Conservation (phyloP, 2,113 vertebrate species). For the Vulpes ferrilata region DNA sequence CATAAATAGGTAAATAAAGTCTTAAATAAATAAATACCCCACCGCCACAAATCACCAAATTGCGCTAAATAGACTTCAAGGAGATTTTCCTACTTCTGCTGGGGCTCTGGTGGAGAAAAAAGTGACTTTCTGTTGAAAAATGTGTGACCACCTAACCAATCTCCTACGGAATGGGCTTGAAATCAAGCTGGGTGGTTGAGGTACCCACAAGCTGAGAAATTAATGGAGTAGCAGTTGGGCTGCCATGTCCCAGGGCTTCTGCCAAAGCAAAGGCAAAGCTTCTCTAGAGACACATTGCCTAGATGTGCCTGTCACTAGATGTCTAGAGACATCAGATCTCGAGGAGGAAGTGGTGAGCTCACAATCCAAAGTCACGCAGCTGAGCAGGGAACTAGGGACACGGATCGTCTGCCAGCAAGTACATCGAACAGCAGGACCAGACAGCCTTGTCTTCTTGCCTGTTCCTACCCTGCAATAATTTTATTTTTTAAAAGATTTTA, state of each 20-base stretch:
- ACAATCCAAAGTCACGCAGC: not conserved
- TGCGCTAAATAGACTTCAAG: not conserved
- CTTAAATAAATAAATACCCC: no score
- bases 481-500: not conserved
- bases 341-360: not conserved
- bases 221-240: fast-evolving
- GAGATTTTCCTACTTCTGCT: not conserved
- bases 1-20: no score
- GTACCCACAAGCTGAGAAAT: not conserved
- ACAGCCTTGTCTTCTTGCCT: not conserved
- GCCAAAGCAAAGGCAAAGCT: not conserved
- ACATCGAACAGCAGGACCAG: fast-evolving
- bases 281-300: not conserved
- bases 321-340: no score
- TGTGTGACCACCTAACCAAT: not conserved
- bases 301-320: no score
- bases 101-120: not conserved
- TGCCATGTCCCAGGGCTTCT: not conserved
- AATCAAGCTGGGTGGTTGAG: not conserved
- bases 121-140: not conserved
- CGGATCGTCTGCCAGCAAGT: fast-evolving
- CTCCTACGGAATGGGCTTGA: not conserved
- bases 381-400: fast-evolving
- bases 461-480: fast-evolving
- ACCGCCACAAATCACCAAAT: not conserved